Evolutionary conservation across 2,797 vertebrate genomes (phyloP).

Genomic region (Gymnoscopelus microlampas): DNA sequence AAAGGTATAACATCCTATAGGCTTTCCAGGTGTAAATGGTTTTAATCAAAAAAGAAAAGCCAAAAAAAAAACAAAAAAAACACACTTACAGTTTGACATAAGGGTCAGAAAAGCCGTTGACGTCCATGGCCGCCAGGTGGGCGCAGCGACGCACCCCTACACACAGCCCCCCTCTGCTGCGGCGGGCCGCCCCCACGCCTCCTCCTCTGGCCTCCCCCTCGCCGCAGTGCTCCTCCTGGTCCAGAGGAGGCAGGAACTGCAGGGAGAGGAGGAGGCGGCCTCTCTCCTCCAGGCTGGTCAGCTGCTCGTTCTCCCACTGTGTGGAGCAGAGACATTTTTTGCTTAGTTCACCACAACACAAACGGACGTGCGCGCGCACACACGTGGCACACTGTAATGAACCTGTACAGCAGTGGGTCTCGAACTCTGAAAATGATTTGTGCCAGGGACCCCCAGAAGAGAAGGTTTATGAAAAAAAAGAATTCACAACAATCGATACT

Average conservation of each 20-base stretch:
- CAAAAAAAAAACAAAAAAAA: too few species aligned
- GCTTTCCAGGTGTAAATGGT: too few species aligned
- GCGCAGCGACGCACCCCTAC: constrained; percentile 88
- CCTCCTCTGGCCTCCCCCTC: neutral
- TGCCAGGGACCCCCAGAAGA: too few species aligned
- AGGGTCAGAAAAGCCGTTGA: constrained; percentile 91
- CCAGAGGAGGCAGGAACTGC: constrained; percentile 76
- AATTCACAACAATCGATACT: too few species aligned
- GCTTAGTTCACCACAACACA: too few species aligned
- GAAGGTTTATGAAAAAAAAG: too few species aligned
- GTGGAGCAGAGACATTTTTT: neutral
- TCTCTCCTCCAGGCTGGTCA: constrained; percentile 86
- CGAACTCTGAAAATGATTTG: too few species aligned
- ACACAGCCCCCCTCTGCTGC: constrained; percentile 74
- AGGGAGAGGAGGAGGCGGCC: constrained; percentile 87
- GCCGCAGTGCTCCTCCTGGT: constrained; percentile 16
- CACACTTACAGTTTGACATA: constrained; percentile 89
- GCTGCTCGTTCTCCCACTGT: constrained; percentile 87
- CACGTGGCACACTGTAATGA: too few species aligned
- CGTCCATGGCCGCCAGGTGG: constrained; percentile 91
- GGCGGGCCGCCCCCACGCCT: constrained; percentile 11
- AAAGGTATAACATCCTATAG: too few species aligned
- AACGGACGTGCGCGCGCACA: too few species aligned
- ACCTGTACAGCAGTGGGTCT: too few species aligned
- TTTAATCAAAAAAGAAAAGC: too few species aligned